A percentile compares a stretch with the other conserved stretches of the same genome.
Conservation (phyloP, 2,113 vertebrate species). For the Phylloscopus trochiloides region DNA sequence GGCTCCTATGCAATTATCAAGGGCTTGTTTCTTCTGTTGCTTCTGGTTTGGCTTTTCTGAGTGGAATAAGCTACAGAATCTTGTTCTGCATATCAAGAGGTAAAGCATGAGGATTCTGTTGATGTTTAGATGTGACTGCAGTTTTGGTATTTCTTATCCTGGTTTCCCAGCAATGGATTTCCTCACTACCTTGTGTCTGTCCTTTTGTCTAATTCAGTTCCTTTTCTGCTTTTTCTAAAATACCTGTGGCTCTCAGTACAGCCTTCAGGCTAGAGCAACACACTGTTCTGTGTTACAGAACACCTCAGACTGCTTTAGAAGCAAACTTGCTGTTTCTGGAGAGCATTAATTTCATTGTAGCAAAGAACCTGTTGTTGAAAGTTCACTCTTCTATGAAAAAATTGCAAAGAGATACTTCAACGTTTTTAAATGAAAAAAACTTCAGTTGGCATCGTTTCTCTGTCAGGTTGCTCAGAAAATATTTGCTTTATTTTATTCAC, state of each 20-base stretch:
- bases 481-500: background rate
- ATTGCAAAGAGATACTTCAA: background rate
- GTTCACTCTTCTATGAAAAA: background rate
- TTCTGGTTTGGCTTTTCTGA: background rate
- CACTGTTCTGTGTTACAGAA: background rate
- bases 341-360: background rate
- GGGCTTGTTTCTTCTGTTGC: background rate
- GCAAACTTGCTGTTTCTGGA: background rate
- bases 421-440: background rate
- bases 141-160: background rate
- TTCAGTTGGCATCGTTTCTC: background rate
- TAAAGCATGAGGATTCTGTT: background rate
- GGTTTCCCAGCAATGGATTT: background rate
- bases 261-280: background rate
- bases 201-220: background rate
- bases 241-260: background rate
- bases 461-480: background rate
- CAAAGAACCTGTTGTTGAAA: background rate
- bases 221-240: background rate
- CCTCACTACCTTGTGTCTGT: background rate
- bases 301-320: background rate
- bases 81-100: background rate
- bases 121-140: background rate
- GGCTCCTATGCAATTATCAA: background rate
- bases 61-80: background rate